Conservation (phyloP, 2,888 invertebrate genomes). For the Parasteatoda lunata region DNA sequence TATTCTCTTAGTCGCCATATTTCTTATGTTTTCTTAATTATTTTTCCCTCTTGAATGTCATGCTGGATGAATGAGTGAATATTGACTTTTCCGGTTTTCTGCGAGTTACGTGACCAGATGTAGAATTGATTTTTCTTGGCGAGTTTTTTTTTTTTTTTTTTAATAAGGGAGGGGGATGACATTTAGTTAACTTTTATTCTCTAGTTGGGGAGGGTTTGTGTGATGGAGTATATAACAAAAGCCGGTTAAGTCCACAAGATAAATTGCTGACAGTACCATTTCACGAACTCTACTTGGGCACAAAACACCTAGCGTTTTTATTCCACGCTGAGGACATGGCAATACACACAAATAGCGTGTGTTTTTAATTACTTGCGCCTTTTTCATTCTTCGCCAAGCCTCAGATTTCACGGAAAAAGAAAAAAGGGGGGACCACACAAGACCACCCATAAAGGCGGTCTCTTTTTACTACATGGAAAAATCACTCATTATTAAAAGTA, state of each 20-base stretch:
- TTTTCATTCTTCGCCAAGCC: conserved; percentile 52
- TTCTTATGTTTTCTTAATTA: neutral
- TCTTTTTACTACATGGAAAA: conserved; percentile 46
- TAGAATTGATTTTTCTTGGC: conserved; percentile 28
- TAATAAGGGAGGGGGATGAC: neutral
- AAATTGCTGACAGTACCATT: conserved; percentile 66
- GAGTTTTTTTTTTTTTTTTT: neutral
- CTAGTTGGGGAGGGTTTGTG: neutral
- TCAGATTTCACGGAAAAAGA: conserved; percentile 7
- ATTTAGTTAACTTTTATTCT: neutral
- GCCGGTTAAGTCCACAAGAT: conserved; percentile 63
- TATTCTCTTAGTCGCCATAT: neutral
- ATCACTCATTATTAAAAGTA: conserved; percentile 51
- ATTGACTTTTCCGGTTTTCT: neutral
- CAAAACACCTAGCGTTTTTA: conserved; percentile 33
- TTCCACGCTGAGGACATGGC: neutral
- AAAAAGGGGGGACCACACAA: conserved; percentile 1
- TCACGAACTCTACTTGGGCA: conserved; percentile 51
- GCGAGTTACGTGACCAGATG: conserved; percentile 25
- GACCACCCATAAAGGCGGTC: conserved; percentile 59
- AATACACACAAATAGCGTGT: conserved; percentile 21
- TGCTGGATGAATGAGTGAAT: neutral
- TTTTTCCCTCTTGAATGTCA: neutral
- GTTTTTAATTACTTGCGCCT: conserved; percentile 51
- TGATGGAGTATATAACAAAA: conserved; percentile 35